phyloP scores from a whole-genome alignment of 2,797 vertebrate genomes.

The Adrianichthys oophorus region DNA sequence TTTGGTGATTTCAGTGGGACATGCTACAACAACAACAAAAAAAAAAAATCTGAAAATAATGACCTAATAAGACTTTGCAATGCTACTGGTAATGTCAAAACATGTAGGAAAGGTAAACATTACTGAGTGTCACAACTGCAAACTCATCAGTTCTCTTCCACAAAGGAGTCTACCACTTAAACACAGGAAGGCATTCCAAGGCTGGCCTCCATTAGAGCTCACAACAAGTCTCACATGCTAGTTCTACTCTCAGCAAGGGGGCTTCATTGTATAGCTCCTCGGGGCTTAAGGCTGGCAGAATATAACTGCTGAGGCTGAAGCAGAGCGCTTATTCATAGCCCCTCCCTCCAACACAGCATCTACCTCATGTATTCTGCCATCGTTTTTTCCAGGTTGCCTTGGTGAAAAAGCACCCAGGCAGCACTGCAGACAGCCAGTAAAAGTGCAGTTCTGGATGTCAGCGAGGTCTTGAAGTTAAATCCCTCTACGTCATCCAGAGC shows the following conservation, averaged over 20 bases:
- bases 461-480: conserved; percentile 24
- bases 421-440: conserved; percentile 39
- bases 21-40: no score
- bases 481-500: conserved; percentile 52
- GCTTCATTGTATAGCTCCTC: conserved; percentile 38
- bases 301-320: conserved; percentile 37
- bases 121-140: conserved; percentile 29
- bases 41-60: conserved; percentile 1
- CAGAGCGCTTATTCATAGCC: conserved; percentile 17
- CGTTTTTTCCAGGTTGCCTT: conserved; percentile 42
- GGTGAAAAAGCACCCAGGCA: conserved; percentile 25
- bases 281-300: conserved; percentile 41
- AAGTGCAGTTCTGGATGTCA: conserved; percentile 43
- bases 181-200: conserved; percentile 60
- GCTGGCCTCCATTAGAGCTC: conserved; percentile 69
- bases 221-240: conserved; percentile 61
- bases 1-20: conserved; percentile 15
- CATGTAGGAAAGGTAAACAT: conserved; percentile 1
- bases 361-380: conserved; percentile 46
- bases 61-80: neutral
- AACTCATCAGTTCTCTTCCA: conserved; percentile 37
- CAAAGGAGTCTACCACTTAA: conserved; percentile 36
- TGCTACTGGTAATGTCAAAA: neutral
- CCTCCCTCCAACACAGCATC: conserved; percentile 40
- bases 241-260: conserved; percentile 59